Percentiles rank a stretch among this genome's conserved stretches.
Conservation (phyloP, 2,113 vertebrate genomes). For the Steatornis caripensis region DNA sequence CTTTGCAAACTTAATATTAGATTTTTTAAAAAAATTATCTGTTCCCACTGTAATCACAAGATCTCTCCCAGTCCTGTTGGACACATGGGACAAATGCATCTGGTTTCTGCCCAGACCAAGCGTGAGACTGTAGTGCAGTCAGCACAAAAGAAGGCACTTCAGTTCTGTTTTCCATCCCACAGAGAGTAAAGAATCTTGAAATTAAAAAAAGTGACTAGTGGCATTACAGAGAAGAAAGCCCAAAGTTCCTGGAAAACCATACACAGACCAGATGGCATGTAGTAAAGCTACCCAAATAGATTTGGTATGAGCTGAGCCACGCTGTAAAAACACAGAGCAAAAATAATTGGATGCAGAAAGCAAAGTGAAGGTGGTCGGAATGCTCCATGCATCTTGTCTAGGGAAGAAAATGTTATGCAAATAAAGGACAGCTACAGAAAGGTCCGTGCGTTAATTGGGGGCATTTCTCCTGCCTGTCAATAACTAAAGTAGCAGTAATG, state of each 20-base stretch:
- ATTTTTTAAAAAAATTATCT: not conserved
- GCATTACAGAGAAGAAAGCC: not conserved
- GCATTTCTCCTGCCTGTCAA: not conserved
- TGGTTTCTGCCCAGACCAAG: not conserved
- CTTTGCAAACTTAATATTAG: not conserved
- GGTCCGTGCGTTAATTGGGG: not conserved
- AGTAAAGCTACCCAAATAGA: not conserved
- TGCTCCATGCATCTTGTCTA: not conserved
- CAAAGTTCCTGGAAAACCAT: not conserved
- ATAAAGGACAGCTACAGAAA: not conserved
- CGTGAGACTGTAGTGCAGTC: not conserved
- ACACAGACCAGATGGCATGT: not conserved
- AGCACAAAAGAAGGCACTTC: not conserved
- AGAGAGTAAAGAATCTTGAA: not conserved
- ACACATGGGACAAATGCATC: rapidly evolving
- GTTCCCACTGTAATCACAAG: not conserved
- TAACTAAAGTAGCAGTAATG: not conserved
- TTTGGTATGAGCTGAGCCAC: not conserved
- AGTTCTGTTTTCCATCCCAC: not conserved
- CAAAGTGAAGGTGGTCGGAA: not conserved
- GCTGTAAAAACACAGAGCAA: not conserved
- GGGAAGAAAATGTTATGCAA: not conserved
- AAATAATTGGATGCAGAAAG: not conserved
- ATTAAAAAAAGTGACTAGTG: not conserved
- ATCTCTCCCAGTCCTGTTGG: not conserved